These are phyloP conservation scores for Sipha flava DNA, from an alignment of 1,140 invertebrate species.

Conservation along the genomic window DNA sequence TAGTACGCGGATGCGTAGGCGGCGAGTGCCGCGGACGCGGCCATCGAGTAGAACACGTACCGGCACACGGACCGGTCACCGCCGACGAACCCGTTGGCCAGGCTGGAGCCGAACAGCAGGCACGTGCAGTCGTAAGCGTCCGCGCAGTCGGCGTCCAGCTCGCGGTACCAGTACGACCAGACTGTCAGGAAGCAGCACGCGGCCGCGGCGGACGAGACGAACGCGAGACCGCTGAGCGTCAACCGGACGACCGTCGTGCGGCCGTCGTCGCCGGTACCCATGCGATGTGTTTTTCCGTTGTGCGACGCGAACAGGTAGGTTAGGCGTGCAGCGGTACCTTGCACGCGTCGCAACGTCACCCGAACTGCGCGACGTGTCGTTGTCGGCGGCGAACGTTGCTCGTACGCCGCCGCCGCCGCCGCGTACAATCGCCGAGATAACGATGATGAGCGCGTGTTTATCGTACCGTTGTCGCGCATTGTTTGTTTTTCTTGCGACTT, in stretches of 20 bases:
- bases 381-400: no score
- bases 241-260: background rate
- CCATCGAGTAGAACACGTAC: background rate
- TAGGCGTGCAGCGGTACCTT: no score
- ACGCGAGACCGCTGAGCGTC: background rate
- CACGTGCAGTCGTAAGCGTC: background rate
- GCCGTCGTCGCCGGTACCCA: background rate
- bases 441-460: no score
- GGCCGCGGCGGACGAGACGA: background rate
- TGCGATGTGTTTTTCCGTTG: background rate
- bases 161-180: conserved; percentile 14
- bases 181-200: background rate
- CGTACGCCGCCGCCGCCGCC: no score
- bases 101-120: background rate
- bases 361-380: no score
- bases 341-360: no score
- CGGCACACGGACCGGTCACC: background rate
- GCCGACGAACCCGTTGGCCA: background rate
- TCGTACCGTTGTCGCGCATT: no score
- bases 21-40: background rate
- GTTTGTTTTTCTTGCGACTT: no score
- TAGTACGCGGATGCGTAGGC: background rate
- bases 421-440: no score
- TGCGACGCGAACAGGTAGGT: no score
- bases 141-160: background rate